A percentile compares a stretch with the other conserved stretches of the same genome.
Evolutionary conservation across 2,797 vertebrate genomes (phyloP).

Genomic region (Halcyon chelicuti): DNA sequence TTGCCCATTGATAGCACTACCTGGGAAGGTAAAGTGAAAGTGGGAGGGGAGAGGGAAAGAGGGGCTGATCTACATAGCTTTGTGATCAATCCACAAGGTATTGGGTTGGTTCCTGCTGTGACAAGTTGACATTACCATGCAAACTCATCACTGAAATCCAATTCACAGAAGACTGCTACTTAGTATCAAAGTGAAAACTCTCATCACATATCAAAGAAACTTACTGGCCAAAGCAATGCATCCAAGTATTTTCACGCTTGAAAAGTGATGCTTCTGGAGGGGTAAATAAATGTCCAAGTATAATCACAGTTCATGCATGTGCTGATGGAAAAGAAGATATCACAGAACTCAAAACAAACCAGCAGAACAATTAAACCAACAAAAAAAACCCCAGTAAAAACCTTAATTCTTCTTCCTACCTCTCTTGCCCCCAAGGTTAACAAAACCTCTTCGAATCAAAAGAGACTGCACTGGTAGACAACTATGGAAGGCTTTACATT

Average conservation of each 20-base stretch:
- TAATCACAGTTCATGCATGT: neutral
- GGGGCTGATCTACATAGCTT: neutral
- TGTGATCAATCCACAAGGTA: neutral
- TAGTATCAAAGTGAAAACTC: neutral
- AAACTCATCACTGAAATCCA: neutral
- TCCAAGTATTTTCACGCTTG: neutral
- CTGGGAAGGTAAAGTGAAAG: neutral
- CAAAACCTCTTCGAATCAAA: constrained; percentile 33
- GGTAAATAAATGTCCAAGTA: neutral
- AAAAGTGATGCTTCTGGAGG: neutral
- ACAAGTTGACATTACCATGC: fast-evolving
- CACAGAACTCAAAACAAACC: neutral
- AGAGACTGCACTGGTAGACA: neutral
- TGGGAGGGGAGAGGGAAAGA: neutral
- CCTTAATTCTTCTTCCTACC: neutral
- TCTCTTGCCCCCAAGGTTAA: neutral
- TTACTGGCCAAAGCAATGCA: neutral
- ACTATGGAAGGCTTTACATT: constrained; percentile 29
- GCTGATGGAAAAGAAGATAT: constrained; percentile 16
- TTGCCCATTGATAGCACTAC: neutral
- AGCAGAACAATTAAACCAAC: neutral
- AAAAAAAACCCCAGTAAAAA: neutral
- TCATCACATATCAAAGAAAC: neutral
- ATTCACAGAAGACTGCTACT: neutral
- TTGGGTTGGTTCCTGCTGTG: neutral